Evolutionary conservation across 2,888 invertebrate genomes (phyloP), one percentile per base, ranked within the genome.

Genomic region (Parapristionchus giblindavisi): DNA sequence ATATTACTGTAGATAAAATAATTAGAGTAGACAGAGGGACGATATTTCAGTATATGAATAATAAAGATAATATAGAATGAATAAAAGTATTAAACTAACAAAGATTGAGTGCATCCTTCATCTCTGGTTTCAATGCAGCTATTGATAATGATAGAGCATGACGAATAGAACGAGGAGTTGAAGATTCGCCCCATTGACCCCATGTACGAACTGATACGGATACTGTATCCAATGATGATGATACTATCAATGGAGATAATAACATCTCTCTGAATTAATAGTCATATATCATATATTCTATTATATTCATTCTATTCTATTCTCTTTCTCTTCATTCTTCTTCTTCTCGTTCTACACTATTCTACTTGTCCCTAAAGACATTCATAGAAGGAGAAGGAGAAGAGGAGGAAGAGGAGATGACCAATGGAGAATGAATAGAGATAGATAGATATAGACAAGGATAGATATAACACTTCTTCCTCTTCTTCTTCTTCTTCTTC

Each of bases 211-310:
- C 85, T 11, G 65, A 74, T 27, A 87, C 79, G 75, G 87, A 86
- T 24, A 87, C 81, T 72, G 78, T 70, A 17, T 85, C 86, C 14
- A 87, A 77, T 38, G 79, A 75, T 29, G 80, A 79, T n/a, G 84
- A 76, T 27, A 85, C 75, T 32, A 87, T 82, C 75, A 87, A 76
- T n/a, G 87, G 87, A 8, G 81, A 80, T 54, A 87, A 68, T 29
- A 87, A 77, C 34, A 81, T 83, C 76, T 87, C 87, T 74, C 87
- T 87, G 71, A 70, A n/a, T n/a, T n/a, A n/a, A n/a, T n/a, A n/a
- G n/a, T n/a, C n/a, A n/a, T n/a, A n/a, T n/a, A n/a, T n/a, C n/a
- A n/a, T n/a, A n/a, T n/a, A n/a, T n/a, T n/a, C n/a, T n/a, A n/a
- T n/a, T n/a, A n/a, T n/a, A n/a, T n/a, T n/a, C n/a, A n/a, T n/a